Conservation (phyloP, 2,797 vertebrate species). For the Sciurus carolinensis region DNA sequence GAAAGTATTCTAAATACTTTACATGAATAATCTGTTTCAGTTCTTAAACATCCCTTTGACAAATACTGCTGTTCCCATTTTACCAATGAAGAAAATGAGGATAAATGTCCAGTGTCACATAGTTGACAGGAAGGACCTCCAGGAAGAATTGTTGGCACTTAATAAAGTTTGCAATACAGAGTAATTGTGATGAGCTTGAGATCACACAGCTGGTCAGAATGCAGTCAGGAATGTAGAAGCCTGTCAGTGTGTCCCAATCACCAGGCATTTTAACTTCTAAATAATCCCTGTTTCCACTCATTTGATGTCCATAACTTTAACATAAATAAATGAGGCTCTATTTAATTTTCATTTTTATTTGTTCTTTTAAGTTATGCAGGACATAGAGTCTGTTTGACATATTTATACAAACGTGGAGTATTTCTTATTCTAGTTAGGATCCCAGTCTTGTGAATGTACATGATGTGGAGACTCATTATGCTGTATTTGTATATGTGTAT, state of each 20-base stretch:
- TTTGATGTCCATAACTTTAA: not conserved
- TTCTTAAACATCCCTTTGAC: not conserved
- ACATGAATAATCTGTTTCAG: not conserved
- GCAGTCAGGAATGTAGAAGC: not conserved
- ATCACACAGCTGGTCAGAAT: not conserved
- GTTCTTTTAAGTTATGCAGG: too few relatives aligned
- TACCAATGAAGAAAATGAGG: not conserved
- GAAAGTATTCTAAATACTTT: not conserved
- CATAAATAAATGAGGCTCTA: not conserved
- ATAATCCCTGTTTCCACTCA: not conserved
- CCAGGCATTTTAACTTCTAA: slow-evolving; percentile 8
- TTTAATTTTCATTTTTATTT: too few relatives aligned
- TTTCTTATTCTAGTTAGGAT: too few relatives aligned
- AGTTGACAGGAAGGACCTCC: not conserved
- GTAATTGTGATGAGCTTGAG: not conserved
- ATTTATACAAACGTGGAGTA: too few relatives aligned
- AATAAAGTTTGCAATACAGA: not conserved
- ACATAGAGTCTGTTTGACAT: too few relatives aligned
- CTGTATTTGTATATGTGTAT: too few relatives aligned
- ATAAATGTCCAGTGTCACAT: not conserved
- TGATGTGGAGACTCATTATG: too few relatives aligned
- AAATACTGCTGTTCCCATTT: not conserved
- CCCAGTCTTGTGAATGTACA: too few relatives aligned
- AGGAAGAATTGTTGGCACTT: not conserved
- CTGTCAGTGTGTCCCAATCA: not conserved